Base-by-base conservation (phyloP, 1,140 invertebrate species). In the Goniozus legneri region DNA sequence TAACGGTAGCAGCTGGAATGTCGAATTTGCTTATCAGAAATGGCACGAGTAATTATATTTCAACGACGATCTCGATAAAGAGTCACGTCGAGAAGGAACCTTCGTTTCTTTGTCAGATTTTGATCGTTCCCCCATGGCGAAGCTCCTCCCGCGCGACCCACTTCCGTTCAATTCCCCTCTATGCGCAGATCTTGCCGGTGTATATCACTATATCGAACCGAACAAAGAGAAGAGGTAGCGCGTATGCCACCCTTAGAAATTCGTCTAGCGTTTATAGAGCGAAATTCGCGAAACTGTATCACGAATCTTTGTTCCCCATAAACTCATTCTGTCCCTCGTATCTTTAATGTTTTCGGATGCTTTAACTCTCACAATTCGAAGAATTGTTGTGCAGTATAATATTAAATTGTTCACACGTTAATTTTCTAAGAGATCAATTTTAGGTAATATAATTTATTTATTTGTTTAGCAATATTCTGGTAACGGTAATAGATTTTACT, bases 181-280 rank as follows among this genome's bases (percentile, higher is more conserved):
- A n/a, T n/a, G n/a, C n/a, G n/a, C n/a, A n/a, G n/a, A n/a, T n/a
- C n/a, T n/a, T n/a, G n/a, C n/a, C n/a, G n/a, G n/a, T n/a, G n/a
- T n/a, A n/a, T n/a, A n/a, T n/a, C n/a, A n/a, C n/a, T n/a, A n/a
- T 31, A 37, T 14, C 7, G 42, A 24, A 38, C 21, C 52, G 49
- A 58, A 62, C 60, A 62, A 60, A 60, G 58, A 58, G 31, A 32
- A 19, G 30, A n/a, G n/a, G n/a, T n/a, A n/a, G n/a, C n/a, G n/a
- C n/a, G n/a, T n/a, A 31, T 49, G 44, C 42, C 48, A 47, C 41
- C 58, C 58, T 37, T 50, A 34, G 47, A 52, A 60, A 50, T 45
- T 48, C 51, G 51, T 46, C 42, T 22, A 59, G 59, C 59, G 57
- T 62, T 57, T 62, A 60, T 62, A 62, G 56, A 54, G 44, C 30